Evolutionary conservation across 2,888 invertebrate species (phyloP).

Genomic region (Gymnoscelis rufifasciata): DNA sequence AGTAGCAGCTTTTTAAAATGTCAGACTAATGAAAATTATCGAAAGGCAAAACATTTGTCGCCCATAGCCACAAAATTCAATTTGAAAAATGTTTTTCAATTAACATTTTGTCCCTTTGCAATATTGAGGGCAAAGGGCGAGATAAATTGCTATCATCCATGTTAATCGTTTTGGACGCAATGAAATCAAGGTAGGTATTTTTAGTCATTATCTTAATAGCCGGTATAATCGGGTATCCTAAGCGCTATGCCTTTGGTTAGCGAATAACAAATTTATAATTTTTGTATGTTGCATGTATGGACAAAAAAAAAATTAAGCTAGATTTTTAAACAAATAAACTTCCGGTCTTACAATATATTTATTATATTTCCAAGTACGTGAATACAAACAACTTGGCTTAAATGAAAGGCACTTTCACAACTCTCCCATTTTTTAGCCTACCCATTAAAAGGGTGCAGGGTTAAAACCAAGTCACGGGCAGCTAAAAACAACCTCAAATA

Average conservation of each 20-base stretch:
- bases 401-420: not conserved
- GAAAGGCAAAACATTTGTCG: not conserved
- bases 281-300: too few relatives aligned
- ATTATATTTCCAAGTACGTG: not conserved
- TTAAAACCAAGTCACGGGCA: conserved; percentile 9
- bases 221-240: not conserved
- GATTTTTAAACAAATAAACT: too few relatives aligned
- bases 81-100: conserved; percentile 15
- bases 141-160: conserved; percentile 15
- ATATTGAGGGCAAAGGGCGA: conserved; percentile 14
- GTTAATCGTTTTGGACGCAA: conserved; percentile 9
- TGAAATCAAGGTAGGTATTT: conserved; percentile 1
- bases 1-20: too few relatives aligned
- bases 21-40: too few relatives aligned
- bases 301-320: too few relatives aligned
- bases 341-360: too few relatives aligned
- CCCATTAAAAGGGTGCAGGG: conserved; percentile 5
- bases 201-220: not conserved
- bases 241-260: too few relatives aligned
- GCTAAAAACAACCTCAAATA: conserved; percentile 11
- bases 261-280: too few relatives aligned
- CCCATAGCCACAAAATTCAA: not conserved
- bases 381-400: not conserved
- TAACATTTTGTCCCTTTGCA: conserved; percentile 21
- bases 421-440: not conserved